phyloP scores from a whole-genome alignment of 2,888 invertebrate species.

The Lymantria monacha region DNA sequence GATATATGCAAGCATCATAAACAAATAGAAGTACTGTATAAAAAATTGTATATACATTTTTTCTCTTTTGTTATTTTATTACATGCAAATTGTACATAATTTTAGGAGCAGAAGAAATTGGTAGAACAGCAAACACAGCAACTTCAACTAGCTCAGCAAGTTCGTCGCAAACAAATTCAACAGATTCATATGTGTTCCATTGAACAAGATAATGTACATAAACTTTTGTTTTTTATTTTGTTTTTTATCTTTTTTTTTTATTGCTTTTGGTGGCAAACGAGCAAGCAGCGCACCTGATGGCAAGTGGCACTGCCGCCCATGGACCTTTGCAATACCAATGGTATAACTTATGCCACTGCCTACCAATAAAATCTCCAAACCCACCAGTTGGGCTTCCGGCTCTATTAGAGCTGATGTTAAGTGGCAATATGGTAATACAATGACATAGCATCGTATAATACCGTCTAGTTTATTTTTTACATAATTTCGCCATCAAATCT shows the following conservation, averaged over 20 bases:
- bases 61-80: neutral
- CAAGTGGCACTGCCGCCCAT: too few relatives aligned
- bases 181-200: conserved; percentile 55
- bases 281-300: too few relatives aligned
- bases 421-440: too few relatives aligned
- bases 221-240: conserved; percentile 22
- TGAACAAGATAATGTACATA: conserved; percentile 46
- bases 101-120: conserved; percentile 54
- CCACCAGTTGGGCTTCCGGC: too few relatives aligned
- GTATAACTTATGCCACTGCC: too few relatives aligned
- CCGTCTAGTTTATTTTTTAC: too few relatives aligned
- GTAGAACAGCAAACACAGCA: conserved; percentile 47
- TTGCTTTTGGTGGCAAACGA: too few relatives aligned
- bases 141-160: conserved; percentile 31
- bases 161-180: conserved; percentile 44
- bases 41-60: neutral
- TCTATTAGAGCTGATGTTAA: too few relatives aligned
- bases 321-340: too few relatives aligned
- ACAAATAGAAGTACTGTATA: conserved; percentile 34
- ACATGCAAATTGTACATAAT: neutral
- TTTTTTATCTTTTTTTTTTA: neutral
- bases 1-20: conserved; percentile 40
- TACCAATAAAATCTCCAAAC: too few relatives aligned
- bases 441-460: too few relatives aligned
- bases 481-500: too few relatives aligned